These are phyloP conservation scores for Biston stratarius DNA, from an alignment of 2,888 invertebrate genomes.

Conservation along the genomic window DNA sequence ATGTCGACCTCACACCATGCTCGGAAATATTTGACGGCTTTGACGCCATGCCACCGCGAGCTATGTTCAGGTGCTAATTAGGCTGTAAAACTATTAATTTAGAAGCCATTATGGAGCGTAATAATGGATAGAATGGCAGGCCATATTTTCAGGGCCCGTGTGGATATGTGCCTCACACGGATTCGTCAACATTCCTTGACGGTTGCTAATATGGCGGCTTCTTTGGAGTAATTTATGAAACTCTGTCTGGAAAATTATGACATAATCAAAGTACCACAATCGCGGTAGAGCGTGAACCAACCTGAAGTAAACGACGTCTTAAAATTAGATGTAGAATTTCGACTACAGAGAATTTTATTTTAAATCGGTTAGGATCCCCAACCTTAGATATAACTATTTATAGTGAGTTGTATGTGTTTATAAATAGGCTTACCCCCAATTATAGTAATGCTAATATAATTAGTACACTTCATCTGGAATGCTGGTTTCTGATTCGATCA, in stretches of 20 bases:
- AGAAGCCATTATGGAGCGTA: conserved; percentile 12
- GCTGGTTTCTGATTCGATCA: no score
- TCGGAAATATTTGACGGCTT: conserved; percentile 22
- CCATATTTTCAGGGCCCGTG: conserved; percentile 9
- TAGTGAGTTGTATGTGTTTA: no score
- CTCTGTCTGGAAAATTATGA: neutral
- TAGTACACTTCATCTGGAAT: no score
- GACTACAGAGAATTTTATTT: no score
- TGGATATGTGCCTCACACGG: conserved; percentile 1
- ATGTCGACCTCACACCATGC: conserved; percentile 29
- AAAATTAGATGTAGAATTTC: no score
- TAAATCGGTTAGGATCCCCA: no score
- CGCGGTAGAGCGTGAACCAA: neutral
- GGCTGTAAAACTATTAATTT: conserved; percentile 36
- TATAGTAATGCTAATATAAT: no score
- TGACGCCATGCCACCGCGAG: conserved; percentile 9
- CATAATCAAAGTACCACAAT: conserved; percentile 6
- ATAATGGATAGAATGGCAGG: conserved; percentile 15
- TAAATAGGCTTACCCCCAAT: no score
- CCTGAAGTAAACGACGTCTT: neutral
- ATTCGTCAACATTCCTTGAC: conserved; percentile 14
- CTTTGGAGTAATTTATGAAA: conserved; percentile 20
- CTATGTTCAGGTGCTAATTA: conserved; percentile 32
- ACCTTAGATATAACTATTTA: no score
- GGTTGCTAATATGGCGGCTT: conserved; percentile 27